A percentile compares a stretch with the other conserved stretches of the same genome.
phyloP scores from a whole-genome alignment of 1,140 invertebrate genomes.

The Acromyrmex charruanus region DNA sequence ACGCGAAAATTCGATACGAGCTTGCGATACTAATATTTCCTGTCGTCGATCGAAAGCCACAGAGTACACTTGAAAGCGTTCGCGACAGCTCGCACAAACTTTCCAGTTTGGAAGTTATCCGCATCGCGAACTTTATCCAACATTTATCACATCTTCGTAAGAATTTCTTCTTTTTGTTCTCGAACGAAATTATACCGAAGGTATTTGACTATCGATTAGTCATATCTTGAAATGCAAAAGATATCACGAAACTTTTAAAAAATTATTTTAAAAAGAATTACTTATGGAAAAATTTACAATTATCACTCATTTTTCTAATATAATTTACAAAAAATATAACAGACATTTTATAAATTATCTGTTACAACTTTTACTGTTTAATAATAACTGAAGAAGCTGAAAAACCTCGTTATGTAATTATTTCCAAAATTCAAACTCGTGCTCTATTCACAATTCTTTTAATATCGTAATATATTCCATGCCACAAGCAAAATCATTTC shows the following conservation, averaged over 20 bases:
- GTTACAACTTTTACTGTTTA: neutral
- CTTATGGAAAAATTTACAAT: neutral
- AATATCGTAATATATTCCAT: neutral
- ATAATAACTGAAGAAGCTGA: neutral
- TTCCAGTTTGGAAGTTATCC: slow-evolving; percentile 25
- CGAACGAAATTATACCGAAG: neutral
- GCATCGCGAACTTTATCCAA: neutral
- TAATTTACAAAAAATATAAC: neutral
- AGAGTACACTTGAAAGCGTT: slow-evolving; percentile 28
- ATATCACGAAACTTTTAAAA: neutral
- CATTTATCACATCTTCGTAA: neutral
- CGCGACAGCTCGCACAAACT: slow-evolving; percentile 39
- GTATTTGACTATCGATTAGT: neutral
- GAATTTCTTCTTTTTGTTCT: neutral
- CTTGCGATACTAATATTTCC: slow-evolving; percentile 52
- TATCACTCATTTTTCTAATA: neutral
- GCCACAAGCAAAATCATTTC: neutral
- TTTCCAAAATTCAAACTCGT: neutral
- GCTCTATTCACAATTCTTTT: neutral
- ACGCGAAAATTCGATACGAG: slow-evolving; percentile 49
- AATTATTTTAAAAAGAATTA: neutral
- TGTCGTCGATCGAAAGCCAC: slow-evolving; percentile 46
- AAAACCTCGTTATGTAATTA: neutral
- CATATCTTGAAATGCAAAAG: neutral
- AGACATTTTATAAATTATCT: neutral